These are phyloP conservation scores for Rallus limicola DNA, from an alignment of 2,113 vertebrate species.

Conservation along the genomic window DNA sequence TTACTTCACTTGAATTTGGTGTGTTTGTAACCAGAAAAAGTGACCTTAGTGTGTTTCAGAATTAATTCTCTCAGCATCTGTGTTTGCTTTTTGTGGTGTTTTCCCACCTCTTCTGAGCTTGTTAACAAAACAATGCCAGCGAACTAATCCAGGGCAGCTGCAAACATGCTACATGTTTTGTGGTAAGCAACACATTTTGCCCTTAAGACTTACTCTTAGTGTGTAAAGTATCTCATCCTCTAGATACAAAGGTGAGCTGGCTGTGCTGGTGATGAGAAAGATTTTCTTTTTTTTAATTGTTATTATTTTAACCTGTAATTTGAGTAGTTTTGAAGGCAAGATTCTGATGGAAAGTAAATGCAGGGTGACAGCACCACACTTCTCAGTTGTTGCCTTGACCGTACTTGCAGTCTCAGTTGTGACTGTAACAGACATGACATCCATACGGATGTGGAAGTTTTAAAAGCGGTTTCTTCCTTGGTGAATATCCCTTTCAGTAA, in stretches of 20 bases:
- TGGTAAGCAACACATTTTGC: neutral
- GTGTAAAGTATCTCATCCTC: neutral
- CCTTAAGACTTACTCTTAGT: neutral
- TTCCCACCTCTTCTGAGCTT: neutral
- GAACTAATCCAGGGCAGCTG: slow-evolving; percentile 21
- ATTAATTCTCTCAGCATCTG: neutral
- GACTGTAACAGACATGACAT: neutral
- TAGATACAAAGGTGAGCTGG: neutral
- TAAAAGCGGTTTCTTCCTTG: neutral
- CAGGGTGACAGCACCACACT: neutral
- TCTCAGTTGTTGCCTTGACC: neutral
- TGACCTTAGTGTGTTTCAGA: neutral
- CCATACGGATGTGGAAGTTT: neutral
- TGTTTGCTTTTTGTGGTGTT: slow-evolving; percentile 8
- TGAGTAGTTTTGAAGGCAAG: neutral
- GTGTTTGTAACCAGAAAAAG: slow-evolving; percentile 54
- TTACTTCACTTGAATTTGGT: neutral
- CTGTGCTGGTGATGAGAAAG: neutral
- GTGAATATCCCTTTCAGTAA: neutral
- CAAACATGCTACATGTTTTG: neutral
- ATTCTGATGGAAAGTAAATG: neutral
- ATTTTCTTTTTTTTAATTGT: neutral
- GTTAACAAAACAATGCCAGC: slow-evolving; percentile 25
- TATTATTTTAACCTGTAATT: neutral
- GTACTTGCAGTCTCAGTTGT: neutral